Evolutionary conservation across 2,888 invertebrate genomes (phyloP).

Genomic region (Ormyrus labotus): DNA sequence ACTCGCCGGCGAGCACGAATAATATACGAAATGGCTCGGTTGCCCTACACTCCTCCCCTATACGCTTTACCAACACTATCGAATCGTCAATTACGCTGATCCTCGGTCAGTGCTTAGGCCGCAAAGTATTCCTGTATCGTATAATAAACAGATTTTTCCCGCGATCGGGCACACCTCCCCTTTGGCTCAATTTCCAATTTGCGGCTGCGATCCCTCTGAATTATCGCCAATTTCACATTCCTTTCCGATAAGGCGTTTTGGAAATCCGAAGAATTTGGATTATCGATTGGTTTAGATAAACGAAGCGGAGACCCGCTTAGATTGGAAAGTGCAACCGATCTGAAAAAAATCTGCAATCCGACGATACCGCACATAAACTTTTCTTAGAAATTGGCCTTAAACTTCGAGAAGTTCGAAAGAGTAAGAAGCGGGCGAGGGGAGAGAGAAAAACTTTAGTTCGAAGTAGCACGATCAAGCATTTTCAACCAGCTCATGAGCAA

Average conservation of each 20-base stretch:
- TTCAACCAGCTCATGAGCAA: conserved; percentile 8
- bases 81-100: conserved; percentile 19
- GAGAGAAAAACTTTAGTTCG: conserved; percentile 43
- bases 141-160: no score
- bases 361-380: conserved; percentile 42
- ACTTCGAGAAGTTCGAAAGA: conserved; percentile 48
- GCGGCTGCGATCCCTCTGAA: no score
- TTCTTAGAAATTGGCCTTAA: conserved; percentile 55
- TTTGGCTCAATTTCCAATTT: no score
- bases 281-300: neutral
- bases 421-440: neutral
- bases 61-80: neutral
- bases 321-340: neutral
- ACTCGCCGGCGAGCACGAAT: neutral
- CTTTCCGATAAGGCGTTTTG: no score
- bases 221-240: no score
- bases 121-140: no score
- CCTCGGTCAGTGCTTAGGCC: neutral
- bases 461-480: conserved; percentile 53
- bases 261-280: no score
- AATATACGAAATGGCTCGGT: conserved; percentile 7
- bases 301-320: neutral
- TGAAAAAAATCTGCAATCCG: conserved; percentile 17
- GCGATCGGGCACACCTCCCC: no score
- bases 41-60: no score